Percentiles rank a stretch among this genome's conserved stretches.
Conservation (phyloP, 2,888 invertebrate species). For the Barypeithes pellucidus region DNA sequence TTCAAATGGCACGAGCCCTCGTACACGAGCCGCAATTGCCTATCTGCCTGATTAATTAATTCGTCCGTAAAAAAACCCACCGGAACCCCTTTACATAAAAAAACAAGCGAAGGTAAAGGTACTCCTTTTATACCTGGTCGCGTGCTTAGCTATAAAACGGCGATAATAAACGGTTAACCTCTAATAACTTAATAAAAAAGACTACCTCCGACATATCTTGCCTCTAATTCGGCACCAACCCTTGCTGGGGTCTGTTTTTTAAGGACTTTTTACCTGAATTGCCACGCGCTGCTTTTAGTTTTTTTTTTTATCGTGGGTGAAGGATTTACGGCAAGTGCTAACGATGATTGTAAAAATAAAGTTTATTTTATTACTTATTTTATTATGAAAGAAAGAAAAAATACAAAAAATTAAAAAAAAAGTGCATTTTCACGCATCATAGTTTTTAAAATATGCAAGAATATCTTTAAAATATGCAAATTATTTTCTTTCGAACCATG, state of each 20-base stretch:
- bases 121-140: slow-evolving; percentile 69
- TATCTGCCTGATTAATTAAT: slow-evolving; percentile 49
- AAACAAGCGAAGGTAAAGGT: slow-evolving; percentile 47
- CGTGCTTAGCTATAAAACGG: slow-evolving; percentile 68
- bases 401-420: too few relatives aligned
- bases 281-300: slow-evolving; percentile 59
- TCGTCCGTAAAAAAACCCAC: slow-evolving; percentile 41
- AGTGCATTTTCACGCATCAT: too few relatives aligned
- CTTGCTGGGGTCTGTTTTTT: slow-evolving; percentile 62
- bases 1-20: slow-evolving; percentile 42
- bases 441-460: too few relatives aligned
- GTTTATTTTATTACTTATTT: neutral
- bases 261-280: slow-evolving; percentile 63
- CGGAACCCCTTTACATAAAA: slow-evolving; percentile 54
- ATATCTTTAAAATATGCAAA: too few relatives aligned
- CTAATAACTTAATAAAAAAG: slow-evolving; percentile 69
- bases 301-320: slow-evolving; percentile 13
- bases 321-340: slow-evolving; percentile 39
- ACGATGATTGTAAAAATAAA: slow-evolving; percentile 20
- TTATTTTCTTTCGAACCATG: too few relatives aligned
- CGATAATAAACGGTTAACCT: slow-evolving; percentile 69
- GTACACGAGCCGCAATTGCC: slow-evolving; percentile 42
- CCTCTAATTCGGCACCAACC: slow-evolving; percentile 60
- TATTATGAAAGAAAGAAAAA: too few relatives aligned
- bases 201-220: slow-evolving; percentile 58